Base-by-base conservation (phyloP, 92 coral and sea anemone species). In the Epizoanthus stellaris region DNA sequence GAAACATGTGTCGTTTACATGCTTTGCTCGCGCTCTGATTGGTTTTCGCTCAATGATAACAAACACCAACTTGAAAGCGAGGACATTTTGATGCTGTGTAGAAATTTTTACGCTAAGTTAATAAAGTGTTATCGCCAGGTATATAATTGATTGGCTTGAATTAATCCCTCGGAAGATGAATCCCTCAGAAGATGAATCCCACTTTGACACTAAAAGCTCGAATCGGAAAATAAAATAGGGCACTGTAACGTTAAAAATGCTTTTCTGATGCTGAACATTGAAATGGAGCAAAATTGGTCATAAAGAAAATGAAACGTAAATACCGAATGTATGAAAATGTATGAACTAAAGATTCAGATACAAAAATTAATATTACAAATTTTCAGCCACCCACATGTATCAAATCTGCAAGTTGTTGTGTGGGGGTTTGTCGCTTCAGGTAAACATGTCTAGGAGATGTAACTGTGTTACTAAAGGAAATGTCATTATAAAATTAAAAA, bases 1-100 rank as follows among this genome's bases (percentile, higher is more conserved):
- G 83, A 42, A 79, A 79, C 83, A 62, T 43, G 34, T 39, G 73
- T 70, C 59, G 70, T 79, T 79, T 65, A 75, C 52, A 42, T 63
- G 43, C 8, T 62, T 10, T 62, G 15, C 16, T 45, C 72, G 19
- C 11, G 14, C 43, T 12, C 47, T 21, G 83, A 79, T 79, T 79
- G 83, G 83, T 14, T 45, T 11, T 45, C 2, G 60, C 12, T 1
- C 2, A 40, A 63, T 43, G 13, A 20, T 71, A 70, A 67, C 83
- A 79, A 62, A 43, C 73, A 64, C 60, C 72, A 79, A 30, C 52
- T 40, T 79, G 40, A 67, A 62, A 79, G 36, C 72, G 83, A 79
- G 59, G 40, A 45, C 40, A 45, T 21, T 3, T 58, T 63, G 73
- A 63, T 79, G 71, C 83, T 79, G 71, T 63, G 83, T 43, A 43